Conservation (phyloP, 2,888 invertebrate genomes). For the Zele albiditarsus region DNA sequence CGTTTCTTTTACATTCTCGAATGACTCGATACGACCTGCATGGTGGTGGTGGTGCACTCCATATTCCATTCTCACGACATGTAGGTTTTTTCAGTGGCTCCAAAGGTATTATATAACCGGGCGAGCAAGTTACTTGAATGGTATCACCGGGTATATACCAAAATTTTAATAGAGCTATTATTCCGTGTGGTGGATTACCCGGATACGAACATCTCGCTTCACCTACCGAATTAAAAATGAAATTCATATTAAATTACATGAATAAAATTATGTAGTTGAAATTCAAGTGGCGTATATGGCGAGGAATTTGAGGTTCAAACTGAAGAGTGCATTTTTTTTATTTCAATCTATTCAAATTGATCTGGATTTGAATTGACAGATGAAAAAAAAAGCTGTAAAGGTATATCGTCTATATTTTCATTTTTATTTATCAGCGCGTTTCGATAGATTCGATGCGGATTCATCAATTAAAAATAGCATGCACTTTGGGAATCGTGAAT, state of each 20-base stretch:
- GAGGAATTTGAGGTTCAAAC: no score
- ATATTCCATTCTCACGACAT: slow-evolving; percentile 80
- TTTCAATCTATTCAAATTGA: no score
- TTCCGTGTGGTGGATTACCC: slow-evolving; percentile 82
- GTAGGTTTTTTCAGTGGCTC: slow-evolving; percentile 78
- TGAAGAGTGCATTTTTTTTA: no score
- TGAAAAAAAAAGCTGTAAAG: no score
- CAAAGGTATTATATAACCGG: slow-evolving; percentile 76
- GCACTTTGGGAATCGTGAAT: no score
- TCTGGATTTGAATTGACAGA: no score
- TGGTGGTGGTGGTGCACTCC: slow-evolving; percentile 80
- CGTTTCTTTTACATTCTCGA: slow-evolving; percentile 65
- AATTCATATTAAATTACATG: not conserved
- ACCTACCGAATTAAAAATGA: slow-evolving; percentile 73
- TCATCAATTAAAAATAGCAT: no score
- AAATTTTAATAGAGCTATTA: slow-evolving; percentile 82
- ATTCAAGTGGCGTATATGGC: no score
- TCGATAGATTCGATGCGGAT: no score
- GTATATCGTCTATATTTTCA: no score
- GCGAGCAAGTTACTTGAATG: slow-evolving; percentile 80
- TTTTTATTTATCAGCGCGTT: no score
- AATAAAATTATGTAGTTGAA: no score
- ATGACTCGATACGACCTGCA: slow-evolving; percentile 80
- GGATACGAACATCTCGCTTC: slow-evolving; percentile 83
- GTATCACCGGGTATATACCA: slow-evolving; percentile 84